These are phyloP conservation scores for Drosophila kanekoi DNA, from an alignment of 2,888 invertebrate genomes.

Conservation along the genomic window DNA sequence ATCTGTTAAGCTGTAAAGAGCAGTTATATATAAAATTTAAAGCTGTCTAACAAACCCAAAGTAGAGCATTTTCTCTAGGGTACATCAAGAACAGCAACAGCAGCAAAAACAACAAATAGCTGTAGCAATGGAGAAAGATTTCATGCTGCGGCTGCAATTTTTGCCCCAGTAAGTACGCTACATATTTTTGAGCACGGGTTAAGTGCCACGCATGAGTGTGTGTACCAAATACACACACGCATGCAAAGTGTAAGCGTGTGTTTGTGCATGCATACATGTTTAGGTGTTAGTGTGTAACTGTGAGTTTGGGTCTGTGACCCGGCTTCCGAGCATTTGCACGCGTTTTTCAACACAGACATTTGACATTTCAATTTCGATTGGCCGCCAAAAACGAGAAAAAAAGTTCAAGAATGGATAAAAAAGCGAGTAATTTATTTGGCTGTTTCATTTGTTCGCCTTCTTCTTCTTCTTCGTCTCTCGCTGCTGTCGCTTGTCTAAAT, in stretches of 20 bases:
- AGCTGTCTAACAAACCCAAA: background rate
- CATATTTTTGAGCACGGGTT: slow-evolving; percentile 72
- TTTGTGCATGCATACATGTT: slow-evolving; percentile 14
- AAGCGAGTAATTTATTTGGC: slow-evolving; percentile 4
- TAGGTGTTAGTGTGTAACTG: background rate
- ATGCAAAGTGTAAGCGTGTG: background rate
- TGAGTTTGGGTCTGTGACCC: slow-evolving; percentile 46
- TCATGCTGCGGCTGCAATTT: slow-evolving; percentile 69
- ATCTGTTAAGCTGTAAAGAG: background rate
- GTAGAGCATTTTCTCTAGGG: slow-evolving; percentile 19
- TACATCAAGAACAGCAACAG: slow-evolving; percentile 30
- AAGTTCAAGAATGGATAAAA: slow-evolving; percentile 32
- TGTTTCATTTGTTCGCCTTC: background rate
- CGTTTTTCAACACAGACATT: slow-evolving; percentile 53
- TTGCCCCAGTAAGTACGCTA: slow-evolving; percentile 76
- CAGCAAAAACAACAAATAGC: slow-evolving; percentile 34
- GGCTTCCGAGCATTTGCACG: slow-evolving; percentile 50
- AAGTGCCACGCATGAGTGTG: slow-evolving; percentile 56
- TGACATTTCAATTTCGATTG: slow-evolving; percentile 72
- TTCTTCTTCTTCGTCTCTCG: background rate
- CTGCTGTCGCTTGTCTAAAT: slow-evolving; percentile 2
- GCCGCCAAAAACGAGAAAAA: slow-evolving; percentile 26
- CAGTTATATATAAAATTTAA: background rate
- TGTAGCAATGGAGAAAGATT: slow-evolving; percentile 60
- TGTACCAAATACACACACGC: slow-evolving; percentile 28